Evolutionary conservation across 2,113 vertebrate species (phyloP).

Genomic region (Myrmophylax atrothorax): DNA sequence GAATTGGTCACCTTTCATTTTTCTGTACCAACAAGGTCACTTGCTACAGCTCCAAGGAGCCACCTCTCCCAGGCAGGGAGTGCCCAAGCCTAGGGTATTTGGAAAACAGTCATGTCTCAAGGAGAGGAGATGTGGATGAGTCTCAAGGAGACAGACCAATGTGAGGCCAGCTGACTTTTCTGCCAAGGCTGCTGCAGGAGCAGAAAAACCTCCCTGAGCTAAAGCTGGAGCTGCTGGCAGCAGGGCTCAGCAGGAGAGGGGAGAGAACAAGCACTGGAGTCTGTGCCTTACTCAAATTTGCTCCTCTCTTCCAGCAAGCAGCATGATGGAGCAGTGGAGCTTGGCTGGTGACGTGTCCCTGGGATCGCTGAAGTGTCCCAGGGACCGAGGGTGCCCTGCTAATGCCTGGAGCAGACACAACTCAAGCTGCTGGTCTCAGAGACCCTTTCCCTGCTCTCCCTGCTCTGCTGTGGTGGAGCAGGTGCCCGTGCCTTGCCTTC

Average conservation of each 20-base stretch:
- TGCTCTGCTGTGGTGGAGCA: background rate
- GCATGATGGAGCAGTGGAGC: background rate
- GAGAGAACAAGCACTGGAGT: background rate
- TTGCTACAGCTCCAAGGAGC: background rate
- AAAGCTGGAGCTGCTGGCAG: background rate
- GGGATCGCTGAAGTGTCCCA: background rate
- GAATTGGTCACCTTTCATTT: too few species aligned
- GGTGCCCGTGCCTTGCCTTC: background rate
- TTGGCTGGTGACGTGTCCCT: background rate
- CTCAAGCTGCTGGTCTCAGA: fast-evolving
- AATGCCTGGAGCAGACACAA: background rate
- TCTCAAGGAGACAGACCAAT: background rate
- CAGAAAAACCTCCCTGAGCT: background rate
- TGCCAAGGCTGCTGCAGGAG: background rate
- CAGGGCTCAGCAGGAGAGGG: background rate
- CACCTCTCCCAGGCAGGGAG: background rate
- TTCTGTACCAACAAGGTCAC: too few species aligned
- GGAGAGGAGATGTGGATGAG: background rate
- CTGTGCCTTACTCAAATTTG: background rate
- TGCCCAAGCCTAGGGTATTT: fast-evolving
- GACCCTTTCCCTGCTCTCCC: background rate
- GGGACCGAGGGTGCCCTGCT: background rate
- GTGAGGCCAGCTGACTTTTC: background rate
- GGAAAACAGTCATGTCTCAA: background rate
- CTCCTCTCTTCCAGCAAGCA: background rate